phyloP scores from a whole-genome alignment of 1,140 invertebrate genomes.

The Brachionus plicatilis region DNA sequence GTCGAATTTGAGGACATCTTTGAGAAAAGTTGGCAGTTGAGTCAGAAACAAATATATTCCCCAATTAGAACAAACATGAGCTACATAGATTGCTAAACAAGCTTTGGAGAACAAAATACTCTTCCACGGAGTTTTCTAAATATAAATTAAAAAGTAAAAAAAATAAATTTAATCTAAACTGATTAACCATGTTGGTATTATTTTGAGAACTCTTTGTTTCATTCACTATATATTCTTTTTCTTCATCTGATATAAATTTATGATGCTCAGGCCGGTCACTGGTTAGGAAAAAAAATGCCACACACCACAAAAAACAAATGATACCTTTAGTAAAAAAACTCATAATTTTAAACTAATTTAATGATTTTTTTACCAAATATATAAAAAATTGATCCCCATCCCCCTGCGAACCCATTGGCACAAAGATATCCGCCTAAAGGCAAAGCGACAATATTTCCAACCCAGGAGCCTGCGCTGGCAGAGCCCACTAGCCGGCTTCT shows the following conservation, averaged over 20 bases:
- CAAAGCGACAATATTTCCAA: conserved; percentile 25
- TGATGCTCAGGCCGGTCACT: conserved; percentile 63
- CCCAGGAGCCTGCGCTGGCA: conserved; percentile 45
- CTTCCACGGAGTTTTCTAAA: conserved; percentile 27
- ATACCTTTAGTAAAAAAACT: conserved; percentile 43
- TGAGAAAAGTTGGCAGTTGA: conserved; percentile 55
- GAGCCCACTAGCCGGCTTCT: conserved; percentile 47
- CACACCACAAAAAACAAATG: conserved; percentile 72
- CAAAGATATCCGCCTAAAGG: conserved; percentile 39
- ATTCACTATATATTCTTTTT: conserved; percentile 29
- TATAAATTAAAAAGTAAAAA: neutral
- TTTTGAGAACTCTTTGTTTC: neutral
- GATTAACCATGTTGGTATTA: neutral
- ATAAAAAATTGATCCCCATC: conserved; percentile 40
- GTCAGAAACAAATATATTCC: conserved; percentile 55
- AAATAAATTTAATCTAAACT: neutral
- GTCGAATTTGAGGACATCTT: conserved; percentile 53
- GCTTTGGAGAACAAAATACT: conserved; percentile 46
- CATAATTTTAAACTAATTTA: neutral
- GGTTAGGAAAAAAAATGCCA: conserved; percentile 75
- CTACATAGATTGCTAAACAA: conserved; percentile 48
- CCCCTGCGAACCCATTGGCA: conserved; percentile 30
- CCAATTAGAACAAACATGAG: conserved; percentile 52
- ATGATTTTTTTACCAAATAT: neutral
- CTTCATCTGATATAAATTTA: neutral